phyloP scores from a whole-genome alignment of 2,888 invertebrate species.

The Tenthredo amoena region DNA sequence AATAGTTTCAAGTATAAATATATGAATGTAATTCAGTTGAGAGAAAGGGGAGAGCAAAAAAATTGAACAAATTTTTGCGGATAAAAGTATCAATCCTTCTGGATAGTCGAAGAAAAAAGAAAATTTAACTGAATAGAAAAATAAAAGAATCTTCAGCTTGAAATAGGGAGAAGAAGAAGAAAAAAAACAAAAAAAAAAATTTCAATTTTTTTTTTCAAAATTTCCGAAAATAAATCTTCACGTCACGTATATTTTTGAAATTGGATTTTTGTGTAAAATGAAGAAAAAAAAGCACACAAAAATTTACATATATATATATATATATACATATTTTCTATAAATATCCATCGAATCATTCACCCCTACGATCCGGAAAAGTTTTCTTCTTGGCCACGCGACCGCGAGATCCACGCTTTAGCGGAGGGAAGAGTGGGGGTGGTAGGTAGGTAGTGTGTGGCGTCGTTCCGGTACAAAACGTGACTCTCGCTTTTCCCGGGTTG shows the following conservation, averaged over 20 bases:
- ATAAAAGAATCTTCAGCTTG: not conserved
- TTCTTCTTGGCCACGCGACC: conserved; percentile 41
- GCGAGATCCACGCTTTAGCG: conserved; percentile 23
- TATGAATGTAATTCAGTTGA: no score
- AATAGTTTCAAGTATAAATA: no score
- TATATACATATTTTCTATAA: no score
- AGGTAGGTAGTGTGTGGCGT: conserved; percentile 34
- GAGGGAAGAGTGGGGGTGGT: not conserved
- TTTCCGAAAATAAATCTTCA: no score
- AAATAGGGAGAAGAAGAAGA: not conserved
- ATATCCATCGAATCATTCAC: not conserved
- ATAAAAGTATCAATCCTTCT: no score
- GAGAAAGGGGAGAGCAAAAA: no score
- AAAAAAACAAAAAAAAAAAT: not conserved
- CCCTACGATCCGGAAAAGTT: not conserved
- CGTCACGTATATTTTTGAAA: no score
- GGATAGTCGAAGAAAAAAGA: not conserved
- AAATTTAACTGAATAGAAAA: not conserved
- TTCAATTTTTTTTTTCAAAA: not conserved
- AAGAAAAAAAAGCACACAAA: no score
- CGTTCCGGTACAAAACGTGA: conserved; percentile 65
- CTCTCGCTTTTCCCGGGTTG: conserved; percentile 77
- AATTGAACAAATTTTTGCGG: no score
- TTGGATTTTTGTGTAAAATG: no score
- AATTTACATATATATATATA: no score